phyloP scores from a whole-genome alignment of 2,888 invertebrate genomes.

The Caenorhabditis sp. region DNA sequence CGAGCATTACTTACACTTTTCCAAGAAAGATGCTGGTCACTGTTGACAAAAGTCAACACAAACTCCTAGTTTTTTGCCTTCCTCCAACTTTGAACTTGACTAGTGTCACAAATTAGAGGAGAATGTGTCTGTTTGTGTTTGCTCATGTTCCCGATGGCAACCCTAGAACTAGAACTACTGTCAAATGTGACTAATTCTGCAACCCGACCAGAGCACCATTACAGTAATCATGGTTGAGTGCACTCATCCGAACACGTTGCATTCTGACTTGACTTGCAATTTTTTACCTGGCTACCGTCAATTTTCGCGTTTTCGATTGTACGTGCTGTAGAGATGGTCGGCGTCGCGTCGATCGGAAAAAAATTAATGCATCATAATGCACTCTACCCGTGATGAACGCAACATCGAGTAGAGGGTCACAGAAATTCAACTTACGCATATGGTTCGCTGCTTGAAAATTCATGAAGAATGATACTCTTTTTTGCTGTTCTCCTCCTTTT shows the following conservation, averaged over 20 bases:
- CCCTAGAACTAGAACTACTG: not conserved
- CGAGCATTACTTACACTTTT: slow-evolving; percentile 29
- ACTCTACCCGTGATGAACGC: slow-evolving; percentile 45
- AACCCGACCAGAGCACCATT: slow-evolving; percentile 29
- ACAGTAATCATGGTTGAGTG: slow-evolving; percentile 44
- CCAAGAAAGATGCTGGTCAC: slow-evolving; percentile 36
- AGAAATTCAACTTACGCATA: slow-evolving; percentile 44
- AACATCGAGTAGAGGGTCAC: slow-evolving; percentile 35
- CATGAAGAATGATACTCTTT: slow-evolving; percentile 41
- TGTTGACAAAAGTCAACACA: slow-evolving; percentile 45
- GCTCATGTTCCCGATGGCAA: slow-evolving; percentile 3
- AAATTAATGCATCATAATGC: slow-evolving; percentile 60
- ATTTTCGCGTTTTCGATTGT: slow-evolving; percentile 25
- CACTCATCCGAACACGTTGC: slow-evolving; percentile 23
- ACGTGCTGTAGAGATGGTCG: slow-evolving; percentile 15
- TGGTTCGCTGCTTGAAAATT: slow-evolving; percentile 36
- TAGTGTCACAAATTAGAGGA: slow-evolving; percentile 7
- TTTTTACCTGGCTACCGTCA: slow-evolving; percentile 26
- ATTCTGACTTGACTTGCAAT: slow-evolving; percentile 19
- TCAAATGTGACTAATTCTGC: not conserved
- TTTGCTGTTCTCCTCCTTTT: not conserved
- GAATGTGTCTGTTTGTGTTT: not conserved
- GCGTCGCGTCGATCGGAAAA: slow-evolving; percentile 23
- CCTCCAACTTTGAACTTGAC: not conserved
- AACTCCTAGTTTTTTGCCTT: not conserved